Evolutionary conservation across 2,888 invertebrate genomes (phyloP).

Genomic region (Platypus cylindrus): DNA sequence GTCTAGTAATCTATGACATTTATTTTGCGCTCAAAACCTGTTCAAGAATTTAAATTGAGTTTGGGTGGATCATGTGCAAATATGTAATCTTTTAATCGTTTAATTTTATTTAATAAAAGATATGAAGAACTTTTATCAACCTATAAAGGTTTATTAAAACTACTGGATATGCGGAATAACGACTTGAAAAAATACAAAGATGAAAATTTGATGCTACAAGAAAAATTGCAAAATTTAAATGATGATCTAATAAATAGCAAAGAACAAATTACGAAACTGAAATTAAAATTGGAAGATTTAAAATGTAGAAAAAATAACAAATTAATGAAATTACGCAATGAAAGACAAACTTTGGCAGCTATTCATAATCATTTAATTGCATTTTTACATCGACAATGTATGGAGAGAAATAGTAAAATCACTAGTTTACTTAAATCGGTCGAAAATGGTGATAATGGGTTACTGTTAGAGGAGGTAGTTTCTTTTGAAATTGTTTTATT

Average conservation of each 20-base stretch:
- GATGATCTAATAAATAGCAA: constrained; percentile 18
- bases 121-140: constrained; percentile 29
- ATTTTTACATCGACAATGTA: constrained; percentile 26
- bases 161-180: constrained; percentile 25
- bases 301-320: constrained; percentile 25
- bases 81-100: too few relatives aligned
- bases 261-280: constrained; percentile 19
- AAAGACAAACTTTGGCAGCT: constrained; percentile 26
- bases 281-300: constrained; percentile 23
- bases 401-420: constrained; percentile 26
- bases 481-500: background rate
- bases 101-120: constrained; percentile 18
- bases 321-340: constrained; percentile 23
- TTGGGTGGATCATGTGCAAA: too few relatives aligned
- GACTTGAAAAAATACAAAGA: constrained; percentile 26
- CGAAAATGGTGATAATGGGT: constrained; percentile 21
- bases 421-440: constrained; percentile 20
- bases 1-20: too few relatives aligned
- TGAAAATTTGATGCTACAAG: constrained; percentile 24
- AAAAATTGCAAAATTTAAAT: constrained; percentile 21
- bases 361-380: constrained; percentile 28
- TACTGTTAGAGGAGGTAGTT: constrained; percentile 26
- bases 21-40: too few relatives aligned
- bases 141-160: constrained; percentile 28
- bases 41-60: too few relatives aligned